Conservation (phyloP, 2,888 invertebrate species). For the Adelphocoris suturalis region DNA sequence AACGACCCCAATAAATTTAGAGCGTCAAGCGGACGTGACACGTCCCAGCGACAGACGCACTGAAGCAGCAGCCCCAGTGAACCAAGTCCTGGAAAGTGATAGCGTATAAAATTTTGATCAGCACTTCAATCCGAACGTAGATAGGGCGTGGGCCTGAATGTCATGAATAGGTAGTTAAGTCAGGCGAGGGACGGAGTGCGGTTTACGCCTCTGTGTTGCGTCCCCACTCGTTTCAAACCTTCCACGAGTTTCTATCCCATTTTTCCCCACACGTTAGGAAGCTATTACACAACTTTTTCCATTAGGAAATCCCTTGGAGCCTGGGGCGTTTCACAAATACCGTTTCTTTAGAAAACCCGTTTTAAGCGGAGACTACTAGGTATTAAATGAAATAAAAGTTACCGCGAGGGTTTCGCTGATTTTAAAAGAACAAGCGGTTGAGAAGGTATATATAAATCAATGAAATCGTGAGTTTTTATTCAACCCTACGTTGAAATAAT, state of each 20-base stretch:
- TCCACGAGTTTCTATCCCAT: constrained; percentile 41
- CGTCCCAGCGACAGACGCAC: neutral
- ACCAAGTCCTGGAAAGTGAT: neutral
- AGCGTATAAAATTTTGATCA: constrained; percentile 30
- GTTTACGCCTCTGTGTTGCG: neutral
- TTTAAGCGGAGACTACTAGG: too few species aligned
- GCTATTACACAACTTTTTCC: constrained; percentile 59
- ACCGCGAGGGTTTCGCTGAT: too few species aligned
- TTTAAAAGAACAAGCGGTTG: too few species aligned
- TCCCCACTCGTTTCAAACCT: constrained; percentile 35
- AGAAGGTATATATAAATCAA: too few species aligned
- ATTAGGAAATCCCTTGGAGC: constrained; percentile 22
- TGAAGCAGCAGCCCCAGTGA: neutral
- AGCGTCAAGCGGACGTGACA: neutral
- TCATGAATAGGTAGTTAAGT: constrained; percentile 34
- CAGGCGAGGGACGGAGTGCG: neutral
- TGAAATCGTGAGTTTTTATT: too few species aligned
- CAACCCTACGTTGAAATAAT: too few species aligned
- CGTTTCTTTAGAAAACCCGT: constrained; percentile 1
- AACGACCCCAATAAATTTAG: neutral
- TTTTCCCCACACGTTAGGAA: constrained; percentile 57
- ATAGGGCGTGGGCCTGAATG: neutral
- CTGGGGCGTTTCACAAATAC: constrained; percentile 3
- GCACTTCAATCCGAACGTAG: constrained; percentile 15
- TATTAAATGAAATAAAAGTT: too few species aligned